These are phyloP conservation scores for Alitta virens DNA, from an alignment of 2,888 invertebrate species.

Conservation along the genomic window DNA sequence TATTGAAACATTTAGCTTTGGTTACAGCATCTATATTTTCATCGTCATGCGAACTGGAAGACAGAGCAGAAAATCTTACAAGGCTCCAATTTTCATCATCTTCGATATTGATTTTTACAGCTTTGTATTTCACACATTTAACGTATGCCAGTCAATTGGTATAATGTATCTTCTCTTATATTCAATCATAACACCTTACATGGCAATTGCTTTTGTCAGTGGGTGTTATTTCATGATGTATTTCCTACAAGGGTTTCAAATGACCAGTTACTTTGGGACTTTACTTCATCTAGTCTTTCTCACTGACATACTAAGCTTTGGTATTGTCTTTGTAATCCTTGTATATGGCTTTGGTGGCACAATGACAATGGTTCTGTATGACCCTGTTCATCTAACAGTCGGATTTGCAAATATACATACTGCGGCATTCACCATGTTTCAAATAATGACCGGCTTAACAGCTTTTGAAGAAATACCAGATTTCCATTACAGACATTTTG, in stretches of 20 bases:
- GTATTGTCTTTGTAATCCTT: not conserved
- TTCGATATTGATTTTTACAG: not conserved
- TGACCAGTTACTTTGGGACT: not conserved
- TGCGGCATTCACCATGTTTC: constrained; percentile 3
- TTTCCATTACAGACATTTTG: not conserved
- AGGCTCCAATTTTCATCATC: not conserved
- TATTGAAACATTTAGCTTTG: too few relatives aligned
- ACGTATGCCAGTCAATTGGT: not conserved
- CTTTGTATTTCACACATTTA: not conserved
- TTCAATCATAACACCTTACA: too few relatives aligned
- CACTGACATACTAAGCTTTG: constrained; percentile 5
- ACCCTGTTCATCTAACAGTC: too few relatives aligned
- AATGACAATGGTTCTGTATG: not conserved
- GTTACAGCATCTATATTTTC: too few relatives aligned
- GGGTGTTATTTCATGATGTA: not conserved
- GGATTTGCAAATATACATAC: not conserved
- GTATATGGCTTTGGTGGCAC: constrained; percentile 3
- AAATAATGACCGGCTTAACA: not conserved
- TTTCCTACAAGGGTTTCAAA: not conserved
- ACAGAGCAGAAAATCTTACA: too few relatives aligned
- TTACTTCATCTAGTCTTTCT: constrained; percentile 8
- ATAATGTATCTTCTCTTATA: not conserved
- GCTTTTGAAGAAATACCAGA: not conserved
- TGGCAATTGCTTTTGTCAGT: too few relatives aligned
- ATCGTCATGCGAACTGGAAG: too few relatives aligned